These are phyloP conservation scores for Dreissena polymorpha DNA, from an alignment of 1,140 invertebrate genomes.

Conservation along the genomic window DNA sequence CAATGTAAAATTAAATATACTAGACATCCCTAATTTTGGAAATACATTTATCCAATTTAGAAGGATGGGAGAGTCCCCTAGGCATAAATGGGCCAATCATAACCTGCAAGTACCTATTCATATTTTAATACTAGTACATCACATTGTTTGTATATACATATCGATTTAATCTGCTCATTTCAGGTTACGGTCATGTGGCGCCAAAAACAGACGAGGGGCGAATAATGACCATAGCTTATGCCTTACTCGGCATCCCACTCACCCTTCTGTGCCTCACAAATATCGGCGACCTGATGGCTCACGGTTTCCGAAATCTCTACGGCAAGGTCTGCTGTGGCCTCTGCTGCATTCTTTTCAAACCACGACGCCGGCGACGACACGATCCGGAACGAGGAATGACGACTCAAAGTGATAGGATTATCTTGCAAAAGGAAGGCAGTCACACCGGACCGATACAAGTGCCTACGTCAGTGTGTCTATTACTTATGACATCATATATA, in stretches of 20 bases:
- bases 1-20: no score
- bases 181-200: constrained; percentile 97
- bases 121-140: no score
- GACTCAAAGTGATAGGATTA: constrained; percentile 54
- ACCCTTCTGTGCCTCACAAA: constrained; percentile 95
- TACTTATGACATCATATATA: constrained; percentile 78
- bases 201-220: constrained; percentile 94
- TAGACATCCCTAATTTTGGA: no score
- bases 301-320: constrained; percentile 97
- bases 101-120: no score
- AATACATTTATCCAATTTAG: no score
- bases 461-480: constrained; percentile 72
- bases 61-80: no score
- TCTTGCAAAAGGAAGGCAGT: constrained; percentile 66
- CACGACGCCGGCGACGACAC: constrained; percentile 54
- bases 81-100: no score
- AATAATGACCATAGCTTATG: constrained; percentile 95
- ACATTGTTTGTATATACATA: no score
- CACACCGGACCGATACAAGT: constrained; percentile 71
- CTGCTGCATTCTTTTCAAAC: constrained; percentile 70
- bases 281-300: constrained; percentile 96
- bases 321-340: constrained; percentile 82
- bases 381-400: constrained; percentile 68
- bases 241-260: constrained; percentile 97
- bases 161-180: constrained; percentile 13